phyloP scores from a whole-genome alignment of 2,797 vertebrate genomes.

The Anabas testudineus region DNA sequence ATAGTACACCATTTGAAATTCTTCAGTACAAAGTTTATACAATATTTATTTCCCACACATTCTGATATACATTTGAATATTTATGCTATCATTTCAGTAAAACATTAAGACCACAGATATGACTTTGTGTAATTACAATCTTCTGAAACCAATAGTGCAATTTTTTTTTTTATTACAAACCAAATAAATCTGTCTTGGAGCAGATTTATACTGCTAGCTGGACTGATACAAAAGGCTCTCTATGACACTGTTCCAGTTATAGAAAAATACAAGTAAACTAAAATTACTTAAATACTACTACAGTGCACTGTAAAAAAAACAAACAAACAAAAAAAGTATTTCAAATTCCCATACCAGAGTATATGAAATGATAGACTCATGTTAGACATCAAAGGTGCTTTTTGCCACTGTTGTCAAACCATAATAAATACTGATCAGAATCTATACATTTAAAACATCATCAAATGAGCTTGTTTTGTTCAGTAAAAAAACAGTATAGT shows the following conservation, averaged over 20 bases:
- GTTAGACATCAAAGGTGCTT: constrained; percentile 38
- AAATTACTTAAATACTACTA: constrained; percentile 2
- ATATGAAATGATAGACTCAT: constrained; percentile 15
- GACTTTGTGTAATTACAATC: constrained; percentile 10
- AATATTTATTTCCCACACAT: constrained; percentile 45
- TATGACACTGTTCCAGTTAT: constrained; percentile 15
- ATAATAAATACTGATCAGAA: constrained; percentile 66
- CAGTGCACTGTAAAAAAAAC: constrained; percentile 21
- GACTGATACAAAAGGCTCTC: neutral
- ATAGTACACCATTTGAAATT: neutral
- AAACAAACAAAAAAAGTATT: constrained; percentile 6
- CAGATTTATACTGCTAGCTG: neutral
- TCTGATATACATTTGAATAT: constrained; percentile 20
- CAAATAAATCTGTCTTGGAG: neutral
- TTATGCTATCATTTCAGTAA: constrained; percentile 21
- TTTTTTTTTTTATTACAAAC: neutral
- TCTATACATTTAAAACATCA: constrained; percentile 6
- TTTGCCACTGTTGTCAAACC: constrained; percentile 15
- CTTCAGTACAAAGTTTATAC: constrained; percentile 4
- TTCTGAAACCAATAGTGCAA: constrained; percentile 41
- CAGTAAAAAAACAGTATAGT: constrained; percentile 4
- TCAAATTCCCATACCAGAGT: constrained; percentile 1
- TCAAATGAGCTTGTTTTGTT: neutral
- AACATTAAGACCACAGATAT: constrained; percentile 5
- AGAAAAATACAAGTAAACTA: constrained; percentile 11